Conservation (phyloP, 2,888 invertebrate genomes). For the Orthosia gothica region DNA sequence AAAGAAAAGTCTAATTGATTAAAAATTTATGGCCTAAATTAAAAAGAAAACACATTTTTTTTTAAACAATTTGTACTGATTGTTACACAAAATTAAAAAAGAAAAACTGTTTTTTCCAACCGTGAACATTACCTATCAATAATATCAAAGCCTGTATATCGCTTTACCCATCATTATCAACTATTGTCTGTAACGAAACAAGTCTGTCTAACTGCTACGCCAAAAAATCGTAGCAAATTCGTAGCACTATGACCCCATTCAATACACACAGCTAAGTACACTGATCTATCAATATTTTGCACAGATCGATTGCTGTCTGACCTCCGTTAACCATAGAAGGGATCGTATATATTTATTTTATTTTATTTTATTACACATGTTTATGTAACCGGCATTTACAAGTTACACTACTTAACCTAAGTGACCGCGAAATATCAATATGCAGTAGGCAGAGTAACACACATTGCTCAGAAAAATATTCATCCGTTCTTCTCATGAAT, state of each 20-base stretch:
- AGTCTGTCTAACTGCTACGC: slow-evolving; percentile 21
- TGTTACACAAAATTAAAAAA: too few species aligned
- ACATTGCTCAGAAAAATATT: slow-evolving; percentile 41
- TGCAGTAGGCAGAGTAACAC: slow-evolving; percentile 8
- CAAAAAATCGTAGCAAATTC: slow-evolving; percentile 28
- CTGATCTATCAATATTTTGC: slow-evolving; percentile 9
- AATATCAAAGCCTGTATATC: too few species aligned
- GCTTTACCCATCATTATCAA: not conserved
- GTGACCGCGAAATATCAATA: slow-evolving; percentile 38
- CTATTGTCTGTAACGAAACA: not conserved
- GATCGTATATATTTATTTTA: slow-evolving; percentile 25
- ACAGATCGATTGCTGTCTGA: slow-evolving; percentile 25
- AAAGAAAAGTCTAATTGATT: too few species aligned
- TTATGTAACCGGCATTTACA: slow-evolving; percentile 9
- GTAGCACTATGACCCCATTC: slow-evolving; percentile 13
- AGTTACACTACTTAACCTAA: slow-evolving; percentile 15
- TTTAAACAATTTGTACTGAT: too few species aligned
- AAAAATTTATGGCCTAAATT: too few species aligned
- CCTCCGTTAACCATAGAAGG: slow-evolving; percentile 17
- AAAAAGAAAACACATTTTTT: too few species aligned
- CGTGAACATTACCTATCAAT: too few species aligned
- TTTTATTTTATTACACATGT: slow-evolving; percentile 35
- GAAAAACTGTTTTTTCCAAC: too few species aligned
- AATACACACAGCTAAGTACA: not conserved
- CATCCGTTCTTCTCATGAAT: slow-evolving; percentile 35